phyloP scores from a whole-genome alignment of 2,113 vertebrate species.

The Progne subis region DNA sequence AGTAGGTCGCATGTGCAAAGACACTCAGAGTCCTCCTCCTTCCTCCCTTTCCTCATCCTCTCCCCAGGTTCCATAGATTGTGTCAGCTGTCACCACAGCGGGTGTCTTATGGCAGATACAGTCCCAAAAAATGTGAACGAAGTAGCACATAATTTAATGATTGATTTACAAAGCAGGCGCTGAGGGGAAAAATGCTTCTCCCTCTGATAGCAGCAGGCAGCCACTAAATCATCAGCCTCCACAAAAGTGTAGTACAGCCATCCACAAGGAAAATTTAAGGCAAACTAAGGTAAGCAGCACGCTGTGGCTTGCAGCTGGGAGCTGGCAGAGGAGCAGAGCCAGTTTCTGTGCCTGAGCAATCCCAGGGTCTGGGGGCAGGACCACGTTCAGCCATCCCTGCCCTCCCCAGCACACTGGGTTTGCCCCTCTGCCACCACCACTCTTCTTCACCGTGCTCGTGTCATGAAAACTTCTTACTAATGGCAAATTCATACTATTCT shows the following conservation, averaged over 20 bases:
- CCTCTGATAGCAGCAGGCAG: not conserved
- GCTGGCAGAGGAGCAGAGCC: not conserved
- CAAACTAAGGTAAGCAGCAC: not conserved
- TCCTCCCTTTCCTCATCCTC: not conserved
- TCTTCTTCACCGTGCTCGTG: not conserved
- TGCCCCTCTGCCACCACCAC: not conserved
- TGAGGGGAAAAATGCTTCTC: not conserved
- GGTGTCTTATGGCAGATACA: not conserved
- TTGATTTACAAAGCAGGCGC: slow-evolving; percentile 9
- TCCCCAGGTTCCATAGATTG: not conserved
- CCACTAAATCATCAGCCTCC: not conserved
- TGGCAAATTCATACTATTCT: not conserved
- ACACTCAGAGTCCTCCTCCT: not conserved
- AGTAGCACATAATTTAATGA: slow-evolving; percentile 13
- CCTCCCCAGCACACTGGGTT: accelerated
- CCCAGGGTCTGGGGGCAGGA: not conserved
- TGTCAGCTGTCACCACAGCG: slow-evolving; percentile 14
- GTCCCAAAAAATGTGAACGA: not conserved
- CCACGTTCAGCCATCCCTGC: accelerated
- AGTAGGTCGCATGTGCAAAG: not conserved
- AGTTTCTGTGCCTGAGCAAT: not conserved
- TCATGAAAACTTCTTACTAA: not conserved
- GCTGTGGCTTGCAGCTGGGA: not conserved
- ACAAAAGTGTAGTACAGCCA: not conserved
- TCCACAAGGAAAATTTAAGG: not conserved